Conservation (phyloP, 2,113 vertebrate genomes). For the Paratilapia polleni region DNA sequence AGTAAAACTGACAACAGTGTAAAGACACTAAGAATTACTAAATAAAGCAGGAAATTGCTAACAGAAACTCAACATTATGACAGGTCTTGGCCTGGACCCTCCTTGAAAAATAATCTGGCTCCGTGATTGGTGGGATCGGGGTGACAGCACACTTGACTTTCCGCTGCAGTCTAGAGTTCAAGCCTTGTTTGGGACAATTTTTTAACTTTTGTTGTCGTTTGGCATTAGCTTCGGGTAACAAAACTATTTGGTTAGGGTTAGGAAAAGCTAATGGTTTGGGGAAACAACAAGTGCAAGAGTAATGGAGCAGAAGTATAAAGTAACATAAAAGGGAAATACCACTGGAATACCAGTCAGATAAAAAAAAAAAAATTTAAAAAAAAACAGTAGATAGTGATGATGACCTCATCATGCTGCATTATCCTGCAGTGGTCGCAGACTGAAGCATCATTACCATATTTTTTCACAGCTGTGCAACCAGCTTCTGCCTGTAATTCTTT, state of each 20-base stretch:
- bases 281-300: background rate
- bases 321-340: background rate
- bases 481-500: background rate
- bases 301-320: no score
- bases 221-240: no score
- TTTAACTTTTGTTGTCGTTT: no score
- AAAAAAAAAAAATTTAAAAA: background rate
- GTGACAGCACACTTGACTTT: background rate
- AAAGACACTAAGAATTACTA: background rate
- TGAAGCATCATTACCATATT: background rate
- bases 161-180: background rate
- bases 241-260: background rate
- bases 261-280: background rate
- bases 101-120: background rate
- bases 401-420: slow-evolving; percentile 35
- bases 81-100: background rate
- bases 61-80: background rate
- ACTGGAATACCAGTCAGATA: background rate
- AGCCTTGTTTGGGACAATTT: background rate
- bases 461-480: background rate
- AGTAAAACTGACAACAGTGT: background rate
- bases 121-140: background rate
- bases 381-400: background rate
- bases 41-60: background rate
- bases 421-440: background rate